Percentiles rank a stretch among this genome's conserved stretches.
Conservation (phyloP, 2,888 invertebrate species). For the Patella caerulea region DNA sequence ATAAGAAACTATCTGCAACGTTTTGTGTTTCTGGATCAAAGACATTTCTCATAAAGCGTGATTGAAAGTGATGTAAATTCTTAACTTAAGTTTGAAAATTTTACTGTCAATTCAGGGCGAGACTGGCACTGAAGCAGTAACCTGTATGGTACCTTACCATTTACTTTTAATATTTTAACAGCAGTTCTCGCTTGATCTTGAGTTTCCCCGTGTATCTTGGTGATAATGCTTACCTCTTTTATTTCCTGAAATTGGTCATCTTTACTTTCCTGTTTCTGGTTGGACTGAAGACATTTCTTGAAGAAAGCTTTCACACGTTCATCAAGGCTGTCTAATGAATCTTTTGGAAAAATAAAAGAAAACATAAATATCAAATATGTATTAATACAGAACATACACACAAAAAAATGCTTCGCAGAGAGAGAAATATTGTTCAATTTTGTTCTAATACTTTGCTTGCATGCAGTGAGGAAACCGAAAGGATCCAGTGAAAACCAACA, state of each 20-base stretch:
- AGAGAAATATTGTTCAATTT: too few species aligned
- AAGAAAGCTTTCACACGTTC: conserved; percentile 91
- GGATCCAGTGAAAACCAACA: too few species aligned
- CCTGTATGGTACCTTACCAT: background rate
- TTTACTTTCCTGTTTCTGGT: conserved; percentile 78
- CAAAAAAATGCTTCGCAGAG: too few species aligned
- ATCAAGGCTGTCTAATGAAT: conserved; percentile 90
- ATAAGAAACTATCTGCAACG: too few species aligned
- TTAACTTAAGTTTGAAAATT: too few species aligned
- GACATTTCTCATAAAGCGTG: too few species aligned
- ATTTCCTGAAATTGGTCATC: conserved; percentile 83
- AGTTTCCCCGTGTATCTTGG: background rate
- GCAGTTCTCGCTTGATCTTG: background rate
- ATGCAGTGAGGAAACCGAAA: too few species aligned
- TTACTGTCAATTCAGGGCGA: background rate
- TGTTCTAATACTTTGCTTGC: too few species aligned
- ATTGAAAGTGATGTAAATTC: too few species aligned
- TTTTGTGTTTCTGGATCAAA: too few species aligned
- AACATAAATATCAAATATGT: background rate
- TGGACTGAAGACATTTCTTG: conserved; percentile 71
- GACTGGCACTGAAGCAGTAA: background rate
- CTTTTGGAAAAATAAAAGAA: conserved; percentile 52
- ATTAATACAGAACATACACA: background rate
- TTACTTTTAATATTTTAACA: background rate
- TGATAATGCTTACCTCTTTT: conserved; percentile 65